These are phyloP conservation scores for Parotocinclus haroldoi DNA, from an alignment of 2,797 vertebrate species.

Conservation along the genomic window DNA sequence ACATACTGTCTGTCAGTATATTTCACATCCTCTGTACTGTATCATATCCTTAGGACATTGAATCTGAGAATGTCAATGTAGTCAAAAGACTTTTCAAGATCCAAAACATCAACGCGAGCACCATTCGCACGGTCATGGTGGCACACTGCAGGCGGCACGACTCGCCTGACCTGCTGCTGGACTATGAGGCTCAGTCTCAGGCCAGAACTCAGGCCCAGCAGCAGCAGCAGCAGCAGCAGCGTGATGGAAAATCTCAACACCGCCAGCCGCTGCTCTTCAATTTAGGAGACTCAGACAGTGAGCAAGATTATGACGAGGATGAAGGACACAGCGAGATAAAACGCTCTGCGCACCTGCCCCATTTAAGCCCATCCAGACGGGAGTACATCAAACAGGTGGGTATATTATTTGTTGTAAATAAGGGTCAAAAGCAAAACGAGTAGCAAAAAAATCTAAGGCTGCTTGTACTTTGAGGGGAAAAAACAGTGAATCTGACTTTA, in stretches of 20 bases:
- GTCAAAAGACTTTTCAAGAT: conserved; percentile 97
- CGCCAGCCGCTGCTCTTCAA: conserved; percentile 76
- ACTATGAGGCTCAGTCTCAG: conserved; percentile 73
- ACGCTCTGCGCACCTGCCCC: conserved; percentile 40
- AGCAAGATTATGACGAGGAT: conserved; percentile 69
- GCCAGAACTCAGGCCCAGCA: conserved; percentile 45
- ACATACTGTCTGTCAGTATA: not conserved
- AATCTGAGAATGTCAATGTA: conserved; percentile 94
- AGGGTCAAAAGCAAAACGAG: not conserved
- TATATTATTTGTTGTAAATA: not conserved
- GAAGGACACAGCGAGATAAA: conserved; percentile 45
- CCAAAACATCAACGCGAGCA: conserved; percentile 96
- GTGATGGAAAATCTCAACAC: conserved; percentile 45
- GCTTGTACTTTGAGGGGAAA: too few relatives aligned
- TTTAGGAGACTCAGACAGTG: conserved; percentile 71
- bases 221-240: too few relatives aligned
- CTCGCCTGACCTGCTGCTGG: conserved; percentile 82
- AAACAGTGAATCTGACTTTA: too few relatives aligned
- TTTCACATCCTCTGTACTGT: not conserved
- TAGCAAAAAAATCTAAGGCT: too few relatives aligned
- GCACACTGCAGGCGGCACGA: conserved; percentile 89
- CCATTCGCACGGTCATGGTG: conserved; percentile 95
- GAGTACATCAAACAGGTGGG: conserved; percentile 67
- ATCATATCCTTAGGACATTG: conserved; percentile 76
- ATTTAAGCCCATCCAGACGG: conserved; percentile 59